Percentiles rank a stretch among this genome's conserved stretches.
Evolutionary conservation across 2,113 vertebrate species (phyloP).

Genomic region (Drymodes brunneopygia): DNA sequence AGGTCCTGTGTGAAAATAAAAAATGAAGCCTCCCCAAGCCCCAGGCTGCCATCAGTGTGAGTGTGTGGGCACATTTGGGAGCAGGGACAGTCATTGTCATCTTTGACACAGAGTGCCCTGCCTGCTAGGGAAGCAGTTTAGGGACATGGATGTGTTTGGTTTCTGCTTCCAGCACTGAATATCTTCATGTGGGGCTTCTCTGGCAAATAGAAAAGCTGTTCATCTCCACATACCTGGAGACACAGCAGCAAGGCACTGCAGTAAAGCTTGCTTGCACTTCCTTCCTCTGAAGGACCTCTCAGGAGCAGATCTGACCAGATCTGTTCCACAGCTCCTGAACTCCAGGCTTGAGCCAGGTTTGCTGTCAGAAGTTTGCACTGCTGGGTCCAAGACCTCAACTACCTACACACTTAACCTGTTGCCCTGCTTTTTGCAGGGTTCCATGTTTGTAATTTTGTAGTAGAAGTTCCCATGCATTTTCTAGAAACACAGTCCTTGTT

Average conservation of each 20-base stretch:
- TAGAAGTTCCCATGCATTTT: no score
- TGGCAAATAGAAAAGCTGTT: background rate
- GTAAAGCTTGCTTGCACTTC: background rate
- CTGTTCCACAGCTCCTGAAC: background rate
- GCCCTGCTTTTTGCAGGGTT: no score
- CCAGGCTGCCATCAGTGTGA: background rate
- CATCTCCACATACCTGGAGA: background rate
- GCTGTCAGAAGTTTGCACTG: background rate
- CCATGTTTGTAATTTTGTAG: no score
- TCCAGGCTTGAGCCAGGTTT: background rate
- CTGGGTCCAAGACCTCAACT: background rate
- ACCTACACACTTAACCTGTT: background rate
- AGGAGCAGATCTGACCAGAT: background rate
- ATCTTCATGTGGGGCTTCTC: background rate
- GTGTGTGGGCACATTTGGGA: background rate
- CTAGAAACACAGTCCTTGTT: no score
- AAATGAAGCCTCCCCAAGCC: background rate
- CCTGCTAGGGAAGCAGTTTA: background rate
- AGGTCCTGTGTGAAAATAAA: background rate
- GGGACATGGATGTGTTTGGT: background rate
- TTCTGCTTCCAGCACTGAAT: background rate
- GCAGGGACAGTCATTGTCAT: background rate
- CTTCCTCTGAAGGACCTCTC: background rate
- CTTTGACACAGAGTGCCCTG: background rate
- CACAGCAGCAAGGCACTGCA: background rate